Evolutionary conservation across 2,797 vertebrate species (phyloP).

Genomic region (Hipposideros larvatus): DNA sequence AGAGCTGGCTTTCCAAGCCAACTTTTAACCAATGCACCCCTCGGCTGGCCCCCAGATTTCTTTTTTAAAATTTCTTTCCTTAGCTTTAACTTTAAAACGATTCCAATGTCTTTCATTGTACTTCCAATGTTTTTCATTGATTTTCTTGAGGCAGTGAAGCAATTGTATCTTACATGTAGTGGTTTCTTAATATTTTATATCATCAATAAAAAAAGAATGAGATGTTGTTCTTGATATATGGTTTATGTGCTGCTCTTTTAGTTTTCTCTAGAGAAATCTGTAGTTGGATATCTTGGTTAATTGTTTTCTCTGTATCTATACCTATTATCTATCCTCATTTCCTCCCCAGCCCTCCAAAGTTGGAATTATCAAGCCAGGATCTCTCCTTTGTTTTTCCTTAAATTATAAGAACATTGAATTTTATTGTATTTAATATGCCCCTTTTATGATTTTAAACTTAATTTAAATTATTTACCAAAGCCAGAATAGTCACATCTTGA

Average conservation of each 20-base stretch:
- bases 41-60: no score
- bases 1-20: no score
- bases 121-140: not conserved
- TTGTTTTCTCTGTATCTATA: not conserved
- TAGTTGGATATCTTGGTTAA: not conserved
- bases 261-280: not conserved
- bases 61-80: not conserved
- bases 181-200: conserved; percentile 3
- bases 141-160: not conserved
- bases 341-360: not conserved
- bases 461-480: not conserved
- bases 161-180: not conserved
- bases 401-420: not conserved
- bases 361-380: not conserved
- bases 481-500: conserved; percentile 35
- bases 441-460: conserved; percentile 20
- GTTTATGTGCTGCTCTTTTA: not conserved
- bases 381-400: not conserved
- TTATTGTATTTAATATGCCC: not conserved
- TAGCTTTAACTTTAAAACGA: conserved; percentile 20
- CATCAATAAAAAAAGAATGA: not conserved
- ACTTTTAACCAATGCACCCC: no score
- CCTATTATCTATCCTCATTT: not conserved
- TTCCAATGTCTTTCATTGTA: not conserved
- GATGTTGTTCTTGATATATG: not conserved